These are phyloP conservation scores for Hemiscyllium ocellatum DNA, from an alignment of 2,113 vertebrate genomes.

Conservation along the genomic window DNA sequence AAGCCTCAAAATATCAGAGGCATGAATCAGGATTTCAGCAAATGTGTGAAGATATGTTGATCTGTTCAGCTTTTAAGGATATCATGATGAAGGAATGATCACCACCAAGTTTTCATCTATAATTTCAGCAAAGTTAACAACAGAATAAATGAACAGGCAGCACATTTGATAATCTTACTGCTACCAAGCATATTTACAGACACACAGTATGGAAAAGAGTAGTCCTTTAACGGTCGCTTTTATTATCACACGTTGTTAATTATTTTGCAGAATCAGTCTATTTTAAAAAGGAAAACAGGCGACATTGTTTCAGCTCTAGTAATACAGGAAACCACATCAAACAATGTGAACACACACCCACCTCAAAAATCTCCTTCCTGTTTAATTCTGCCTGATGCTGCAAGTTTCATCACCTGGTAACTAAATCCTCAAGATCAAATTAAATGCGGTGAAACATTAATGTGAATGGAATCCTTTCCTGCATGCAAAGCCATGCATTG, in stretches of 20 bases:
- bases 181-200: not conserved
- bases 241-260: not conserved
- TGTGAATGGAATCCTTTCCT: not conserved
- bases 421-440: not conserved
- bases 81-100: not conserved
- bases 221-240: not conserved
- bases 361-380: constrained; percentile 33
- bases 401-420: not conserved
- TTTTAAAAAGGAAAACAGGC: not conserved
- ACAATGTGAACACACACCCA: not conserved
- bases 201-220: not conserved
- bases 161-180: not conserved
- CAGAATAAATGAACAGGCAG: not conserved
- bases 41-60: not conserved
- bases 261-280: constrained; percentile 12
- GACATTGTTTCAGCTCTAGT: constrained; percentile 1
- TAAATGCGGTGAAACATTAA: not conserved
- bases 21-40: not conserved
- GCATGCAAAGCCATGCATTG: not conserved
- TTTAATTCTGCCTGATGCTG: not conserved
- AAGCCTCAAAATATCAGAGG: not conserved
- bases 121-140: not conserved
- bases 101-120: not conserved
- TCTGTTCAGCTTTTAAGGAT: not conserved
- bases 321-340: constrained; percentile 31